Conservation (phyloP, 2,888 invertebrate species). For the Phrixothrix hirtus region DNA sequence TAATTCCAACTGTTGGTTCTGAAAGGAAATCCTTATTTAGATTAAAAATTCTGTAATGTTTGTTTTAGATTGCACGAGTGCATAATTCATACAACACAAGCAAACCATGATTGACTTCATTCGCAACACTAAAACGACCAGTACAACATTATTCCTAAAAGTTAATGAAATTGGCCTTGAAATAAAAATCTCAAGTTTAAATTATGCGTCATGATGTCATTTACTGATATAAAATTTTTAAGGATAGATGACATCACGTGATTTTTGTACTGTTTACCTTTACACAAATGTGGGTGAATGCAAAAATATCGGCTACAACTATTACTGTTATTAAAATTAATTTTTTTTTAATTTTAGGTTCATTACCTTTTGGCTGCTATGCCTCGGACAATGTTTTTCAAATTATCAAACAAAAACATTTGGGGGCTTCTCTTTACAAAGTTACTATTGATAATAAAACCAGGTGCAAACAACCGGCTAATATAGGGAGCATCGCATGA, state of each 20-base stretch:
- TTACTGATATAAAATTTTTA: constrained; percentile 25
- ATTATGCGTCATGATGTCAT: constrained; percentile 30
- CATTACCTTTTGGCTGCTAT: too few relatives aligned
- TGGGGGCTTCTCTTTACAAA: background rate
- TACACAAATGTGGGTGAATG: constrained; percentile 1
- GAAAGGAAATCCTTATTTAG: constrained; percentile 40
- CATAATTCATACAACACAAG: too few relatives aligned
- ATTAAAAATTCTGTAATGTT: constrained; percentile 15
- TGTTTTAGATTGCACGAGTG: too few relatives aligned
- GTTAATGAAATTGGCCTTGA: constrained; percentile 24
- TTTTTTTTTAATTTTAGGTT: too few relatives aligned
- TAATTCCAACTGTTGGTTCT: constrained; percentile 82
- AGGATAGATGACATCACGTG: constrained; percentile 33
- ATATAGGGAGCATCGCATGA: too few relatives aligned
- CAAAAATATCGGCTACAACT: background rate
- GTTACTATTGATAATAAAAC: too few relatives aligned
- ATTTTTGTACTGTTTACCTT: constrained; percentile 12
- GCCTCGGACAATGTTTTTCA: too few relatives aligned
- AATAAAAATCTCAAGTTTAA: constrained; percentile 20
- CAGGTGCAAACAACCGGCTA: too few relatives aligned
- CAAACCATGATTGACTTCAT: constrained; percentile 3
- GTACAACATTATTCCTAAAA: constrained; percentile 10
- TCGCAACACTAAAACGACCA: constrained; percentile 1
- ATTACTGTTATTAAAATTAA: background rate
- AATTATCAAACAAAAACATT: too few relatives aligned